Base-by-base conservation (phyloP, 2,113 vertebrate species). In the Guaruba guarouba region DNA sequence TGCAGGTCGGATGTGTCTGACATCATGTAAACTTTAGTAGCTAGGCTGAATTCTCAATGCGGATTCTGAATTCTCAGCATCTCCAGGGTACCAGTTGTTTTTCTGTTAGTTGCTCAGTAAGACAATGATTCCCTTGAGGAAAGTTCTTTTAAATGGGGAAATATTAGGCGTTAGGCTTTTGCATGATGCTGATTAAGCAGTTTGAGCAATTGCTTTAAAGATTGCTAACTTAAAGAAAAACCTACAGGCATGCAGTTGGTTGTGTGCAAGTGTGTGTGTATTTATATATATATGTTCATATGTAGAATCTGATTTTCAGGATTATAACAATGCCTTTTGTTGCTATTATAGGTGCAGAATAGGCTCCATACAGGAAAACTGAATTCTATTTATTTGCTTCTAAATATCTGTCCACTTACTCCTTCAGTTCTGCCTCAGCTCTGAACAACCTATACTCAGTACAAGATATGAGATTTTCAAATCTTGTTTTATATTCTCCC, bases 21-120 rank as follows among this genome's bases (percentile, higher is more conserved):
- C 54, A 49, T 33, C 35, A 54, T 16, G 82, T 84, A 59, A 92
- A 93, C 46, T 74, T 92, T 4, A 80, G 83, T 2, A 81, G 64
- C 63, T 43, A 69, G 67, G 82, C 71, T 95, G 78, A 93, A 86
- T 90, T 69, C 85, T 74, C 90, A 49, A 2, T 22, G 76, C 31
- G 76, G 35, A 61, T 94, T 90, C 64, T 66, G 22, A 77, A 63
- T 73, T 77, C 62, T 12, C 55, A 44, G 55, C 59, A 83, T 51
- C 93, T 90, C 96, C 79, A 92, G 64, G 83, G 92, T 89, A 77
- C 63, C 29, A 74, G 52, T 27, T 94, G 93, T 93, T 95, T 96
- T 93, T 59, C 82, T 97, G 31, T 52, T 90, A 8, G 29, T 39
- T 94, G 81, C 55, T 85, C 78, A 82, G 23, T 76, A 64, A 90